Evolutionary conservation across 2,113 vertebrate species (phyloP), one percentile per base, ranked within the genome.

Genomic region (Aplodontia rufa): DNA sequence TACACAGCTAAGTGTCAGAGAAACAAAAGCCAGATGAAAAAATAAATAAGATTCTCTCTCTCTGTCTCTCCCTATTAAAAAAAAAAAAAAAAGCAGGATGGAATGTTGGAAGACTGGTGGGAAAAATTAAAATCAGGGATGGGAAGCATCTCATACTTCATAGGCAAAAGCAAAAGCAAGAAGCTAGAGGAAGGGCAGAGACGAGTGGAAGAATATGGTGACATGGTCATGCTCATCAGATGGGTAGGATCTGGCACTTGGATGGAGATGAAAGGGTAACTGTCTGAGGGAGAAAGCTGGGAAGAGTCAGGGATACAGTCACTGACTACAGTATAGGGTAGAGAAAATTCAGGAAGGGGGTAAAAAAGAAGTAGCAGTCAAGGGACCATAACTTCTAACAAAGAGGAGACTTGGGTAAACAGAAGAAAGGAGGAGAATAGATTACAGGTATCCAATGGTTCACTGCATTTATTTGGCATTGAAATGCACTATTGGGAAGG

Each of bases 1-100:
- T n/a, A n/a, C n/a, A n/a, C n/a, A n/a, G n/a, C n/a, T n/a, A n/a
- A n/a, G n/a, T n/a, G n/a, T n/a, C n/a, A n/a, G n/a, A n/a, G n/a
- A n/a, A n/a, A n/a, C n/a, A n/a, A n/a, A n/a, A n/a, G n/a, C n/a
- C n/a, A n/a, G n/a, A n/a, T n/a, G n/a, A n/a, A n/a, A n/a, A n/a
- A n/a, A n/a, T n/a, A n/a, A n/a, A n/a, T n/a, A n/a, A n/a, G n/a
- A n/a, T n/a, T n/a, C n/a, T n/a, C n/a, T n/a, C n/a, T n/a, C n/a
- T n/a, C n/a, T n/a, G n/a, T n/a, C n/a, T n/a, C n/a, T n/a, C n/a
- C n/a, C n/a, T n/a, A n/a, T n/a, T n/a, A n/a, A n/a, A n/a, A n/a
- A n/a, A n/a, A n/a, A n/a, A n/a, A n/a, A n/a, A n/a, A 42, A 64
- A 96, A 87, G 74, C 88, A 94, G 51, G 40, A 87, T 13, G 40